Evolutionary conservation across 2,888 invertebrate species (phyloP).

Genomic region (Lissonota sp.): DNA sequence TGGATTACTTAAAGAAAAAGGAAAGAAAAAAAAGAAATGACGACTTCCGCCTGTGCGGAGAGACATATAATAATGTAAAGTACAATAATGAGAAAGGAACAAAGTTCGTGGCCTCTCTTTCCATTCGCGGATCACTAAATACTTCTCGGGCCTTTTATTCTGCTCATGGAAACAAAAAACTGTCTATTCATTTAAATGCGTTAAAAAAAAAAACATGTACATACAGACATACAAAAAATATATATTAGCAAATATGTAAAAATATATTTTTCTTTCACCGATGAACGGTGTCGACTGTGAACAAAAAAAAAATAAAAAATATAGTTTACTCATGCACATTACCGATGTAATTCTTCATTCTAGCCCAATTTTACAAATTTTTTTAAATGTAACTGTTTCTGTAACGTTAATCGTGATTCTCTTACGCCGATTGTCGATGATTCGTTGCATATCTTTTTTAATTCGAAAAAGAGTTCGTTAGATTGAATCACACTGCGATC

Average conservation of each 20-base stretch:
- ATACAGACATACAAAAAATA: constrained; percentile 5
- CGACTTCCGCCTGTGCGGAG: background rate
- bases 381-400: too few relatives aligned
- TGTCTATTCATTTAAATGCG: constrained; percentile 1
- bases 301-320: background rate
- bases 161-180: constrained; percentile 7
- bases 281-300: constrained; percentile 3
- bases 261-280: constrained; percentile 21
- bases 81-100: background rate
- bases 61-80: constrained; percentile 1
- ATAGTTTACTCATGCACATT: background rate
- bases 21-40: background rate
- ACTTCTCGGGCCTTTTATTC: constrained; percentile 5
- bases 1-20: background rate
- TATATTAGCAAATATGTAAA: constrained; percentile 9
- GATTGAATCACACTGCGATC: too few relatives aligned
- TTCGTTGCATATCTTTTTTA: too few relatives aligned
- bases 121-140: background rate
- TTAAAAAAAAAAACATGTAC: background rate
- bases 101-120: constrained; percentile 21
- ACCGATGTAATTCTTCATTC: background rate
- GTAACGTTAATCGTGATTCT: too few relatives aligned
- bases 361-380: background rate
- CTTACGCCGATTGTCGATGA: too few relatives aligned
- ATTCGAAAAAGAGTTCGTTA: too few relatives aligned